Evolutionary conservation across 2,888 invertebrate genomes (phyloP), one percentile per base, ranked within the genome.

Genomic region (Yponomeuta plumbellus): DNA sequence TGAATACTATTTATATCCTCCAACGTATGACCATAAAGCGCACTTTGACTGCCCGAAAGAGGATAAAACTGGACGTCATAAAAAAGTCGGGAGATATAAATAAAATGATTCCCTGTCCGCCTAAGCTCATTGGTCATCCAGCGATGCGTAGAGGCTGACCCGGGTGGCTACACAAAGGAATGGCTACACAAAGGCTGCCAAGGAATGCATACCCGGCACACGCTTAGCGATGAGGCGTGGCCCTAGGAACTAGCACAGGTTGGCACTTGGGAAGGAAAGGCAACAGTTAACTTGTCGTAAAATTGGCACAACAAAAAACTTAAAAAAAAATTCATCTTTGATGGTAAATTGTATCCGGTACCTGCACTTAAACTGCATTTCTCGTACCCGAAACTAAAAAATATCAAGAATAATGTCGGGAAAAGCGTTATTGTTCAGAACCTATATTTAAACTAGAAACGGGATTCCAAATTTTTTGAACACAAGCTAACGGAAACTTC

Each of bases 131-230:
- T 34, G 62, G 62, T 62, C 62, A 39, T 59, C 39, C 34, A n/a
- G n/a, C 21, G 40, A 21, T 63, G 63, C 21, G 40, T 40, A 40
- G 44, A 21, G 39, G 44, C 22, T 21, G 44, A 17, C 40, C 63
- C 20, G 67, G 61, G 63, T 40, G 59, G 66, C 65, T 44, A 63
- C 66, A 62, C 68, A 65, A 56, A 66, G 59, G 39, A 59, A 52
- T 61, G 67, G 52, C 26, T 71, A 71, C 75, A 81, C 80, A 83
- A 79, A 81, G 78, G 76, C 78, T 78, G 72, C 71, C 78, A 79
- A 76, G 76, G 79, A 79, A 77, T 80, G 79, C 80, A 81, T 80
- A 79, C 76, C 78, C 73, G 70, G 71, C 75, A 77, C 76, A 76
- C 76, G 78, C 75, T 68, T 69, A 69, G 52, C 65, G 71, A 68